Evolutionary conservation across 1,140 invertebrate species (phyloP).

Genomic region (Vollenhovia emeryi): DNA sequence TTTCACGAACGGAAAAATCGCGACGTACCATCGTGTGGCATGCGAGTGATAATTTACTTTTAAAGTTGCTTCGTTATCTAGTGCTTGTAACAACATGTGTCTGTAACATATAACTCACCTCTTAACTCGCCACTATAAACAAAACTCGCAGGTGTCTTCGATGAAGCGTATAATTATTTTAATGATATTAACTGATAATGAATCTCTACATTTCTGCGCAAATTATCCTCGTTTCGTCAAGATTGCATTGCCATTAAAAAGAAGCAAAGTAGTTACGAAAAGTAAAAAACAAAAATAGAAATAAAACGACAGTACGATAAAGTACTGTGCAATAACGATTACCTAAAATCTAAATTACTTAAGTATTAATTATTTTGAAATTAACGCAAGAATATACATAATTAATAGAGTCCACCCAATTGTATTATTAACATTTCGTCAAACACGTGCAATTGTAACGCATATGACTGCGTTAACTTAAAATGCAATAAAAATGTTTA

Average conservation of each 20-base stretch:
- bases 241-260: background rate
- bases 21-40: background rate
- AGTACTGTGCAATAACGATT: background rate
- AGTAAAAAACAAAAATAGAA: background rate
- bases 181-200: constrained; percentile 8
- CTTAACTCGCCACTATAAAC: background rate
- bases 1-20: constrained; percentile 31
- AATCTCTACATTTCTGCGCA: constrained; percentile 9
- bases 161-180: constrained; percentile 22
- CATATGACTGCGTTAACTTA: background rate
- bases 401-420: background rate
- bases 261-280: background rate
- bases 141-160: constrained; percentile 28
- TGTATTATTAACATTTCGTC: background rate
- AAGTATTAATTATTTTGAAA: background rate
- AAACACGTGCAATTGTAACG: background rate
- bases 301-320: background rate
- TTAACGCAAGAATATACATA: background rate
- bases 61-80: constrained; percentile 8
- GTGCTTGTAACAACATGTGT: background rate
- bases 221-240: constrained; percentile 20
- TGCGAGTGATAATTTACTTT: background rate
- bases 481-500: background rate
- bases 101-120: constrained; percentile 22
- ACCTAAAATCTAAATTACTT: background rate